A percentile compares a stretch with the other conserved stretches of the same genome.
Evolutionary conservation across 1,140 invertebrate genomes (phyloP).

Genomic region (Nomia melanderi): DNA sequence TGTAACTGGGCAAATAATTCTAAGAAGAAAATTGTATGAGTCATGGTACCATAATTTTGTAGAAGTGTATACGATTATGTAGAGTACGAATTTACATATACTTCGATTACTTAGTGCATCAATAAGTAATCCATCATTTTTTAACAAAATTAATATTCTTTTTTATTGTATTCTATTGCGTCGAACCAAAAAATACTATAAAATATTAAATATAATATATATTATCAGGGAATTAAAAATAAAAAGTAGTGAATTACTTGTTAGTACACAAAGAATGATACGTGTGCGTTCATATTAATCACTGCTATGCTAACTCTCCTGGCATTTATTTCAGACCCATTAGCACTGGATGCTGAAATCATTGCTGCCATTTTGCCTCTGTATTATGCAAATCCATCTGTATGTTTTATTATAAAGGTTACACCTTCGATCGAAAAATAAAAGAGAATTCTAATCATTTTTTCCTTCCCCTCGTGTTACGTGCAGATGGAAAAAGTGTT

Average conservation of each 20-base stretch:
- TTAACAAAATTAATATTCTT: too few species aligned
- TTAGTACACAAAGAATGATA: neutral
- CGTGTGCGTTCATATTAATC: conserved; percentile 11
- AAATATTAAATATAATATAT: too few species aligned
- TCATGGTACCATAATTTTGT: neutral
- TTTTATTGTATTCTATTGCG: too few species aligned
- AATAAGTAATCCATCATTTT: too few species aligned
- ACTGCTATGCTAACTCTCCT: conserved; percentile 34
- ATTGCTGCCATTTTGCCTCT: conserved; percentile 42
- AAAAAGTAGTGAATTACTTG: neutral
- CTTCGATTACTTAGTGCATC: neutral
- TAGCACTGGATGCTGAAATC: conserved; percentile 51
- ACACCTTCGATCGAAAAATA: neutral
- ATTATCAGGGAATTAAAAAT: neutral
- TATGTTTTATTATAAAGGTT: conserved; percentile 32
- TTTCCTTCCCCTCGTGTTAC: neutral
- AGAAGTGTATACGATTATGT: neutral
- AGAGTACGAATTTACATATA: neutral
- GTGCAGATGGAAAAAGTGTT: conserved; percentile 94
- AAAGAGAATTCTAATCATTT: conserved; percentile 28
- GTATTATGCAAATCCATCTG: conserved; percentile 37
- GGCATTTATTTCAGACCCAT: conserved; percentile 60
- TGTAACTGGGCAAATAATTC: neutral
- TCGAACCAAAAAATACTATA: too few species aligned
- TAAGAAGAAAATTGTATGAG: too few species aligned